These are phyloP conservation scores for Eupeodes corollae DNA, from an alignment of 1,140 invertebrate species.

Conservation along the genomic window DNA sequence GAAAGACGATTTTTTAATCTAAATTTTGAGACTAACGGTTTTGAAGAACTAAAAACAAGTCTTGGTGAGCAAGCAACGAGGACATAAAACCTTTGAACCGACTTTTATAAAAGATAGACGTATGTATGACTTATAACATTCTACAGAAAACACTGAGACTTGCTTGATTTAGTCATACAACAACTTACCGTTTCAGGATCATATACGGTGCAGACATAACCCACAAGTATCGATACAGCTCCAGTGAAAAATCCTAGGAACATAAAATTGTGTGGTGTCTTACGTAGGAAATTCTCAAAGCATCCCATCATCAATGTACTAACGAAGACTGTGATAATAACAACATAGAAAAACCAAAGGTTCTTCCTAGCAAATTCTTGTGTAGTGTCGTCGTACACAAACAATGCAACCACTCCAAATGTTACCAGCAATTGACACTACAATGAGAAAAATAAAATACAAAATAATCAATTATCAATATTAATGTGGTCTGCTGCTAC, in stretches of 20 bases:
- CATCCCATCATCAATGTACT: conserved; percentile 78
- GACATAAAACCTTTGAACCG: too few species aligned
- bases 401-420: conserved; percentile 62
- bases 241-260: conserved; percentile 75
- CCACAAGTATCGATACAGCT: conserved; percentile 67
- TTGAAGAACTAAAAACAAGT: too few species aligned
- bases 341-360: conserved; percentile 45
- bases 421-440: conserved; percentile 77
- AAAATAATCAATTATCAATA: not conserved
- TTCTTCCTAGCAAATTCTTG: conserved; percentile 35
- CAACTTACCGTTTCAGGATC: conserved; percentile 42
- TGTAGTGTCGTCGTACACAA: conserved; percentile 58
- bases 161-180: too few species aligned
- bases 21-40: too few species aligned
- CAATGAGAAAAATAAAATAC: conserved; percentile 9
- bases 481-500: too few species aligned
- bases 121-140: too few species aligned
- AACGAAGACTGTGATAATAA: conserved; percentile 59
- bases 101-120: too few species aligned
- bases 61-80: too few species aligned
- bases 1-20: too few species aligned
- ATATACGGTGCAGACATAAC: conserved; percentile 50
- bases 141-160: too few species aligned
- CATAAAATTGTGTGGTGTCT: conserved; percentile 80
- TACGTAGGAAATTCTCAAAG: conserved; percentile 69